These are phyloP conservation scores for Grallaria varia DNA, from an alignment of 2,113 vertebrate genomes.

Conservation along the genomic window DNA sequence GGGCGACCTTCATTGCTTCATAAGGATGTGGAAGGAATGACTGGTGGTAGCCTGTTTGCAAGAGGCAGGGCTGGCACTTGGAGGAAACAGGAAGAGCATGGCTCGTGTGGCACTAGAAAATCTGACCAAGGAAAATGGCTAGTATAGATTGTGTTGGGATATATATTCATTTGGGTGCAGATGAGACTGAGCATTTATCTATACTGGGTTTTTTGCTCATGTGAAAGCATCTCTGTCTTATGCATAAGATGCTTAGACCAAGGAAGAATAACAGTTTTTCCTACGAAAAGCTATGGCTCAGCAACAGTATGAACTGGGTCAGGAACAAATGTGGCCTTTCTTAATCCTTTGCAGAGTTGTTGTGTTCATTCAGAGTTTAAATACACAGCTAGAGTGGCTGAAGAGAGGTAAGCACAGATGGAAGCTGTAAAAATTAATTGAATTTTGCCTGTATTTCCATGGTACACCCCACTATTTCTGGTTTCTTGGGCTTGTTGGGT, in stretches of 20 bases:
- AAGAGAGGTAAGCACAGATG: neutral
- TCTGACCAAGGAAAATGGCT: neutral
- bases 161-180: neutral
- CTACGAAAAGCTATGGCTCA: neutral
- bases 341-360: neutral
- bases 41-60: neutral
- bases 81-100: neutral
- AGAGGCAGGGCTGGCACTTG: neutral
- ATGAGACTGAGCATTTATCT: neutral
- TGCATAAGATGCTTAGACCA: neutral
- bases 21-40: neutral
- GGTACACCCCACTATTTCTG: neutral
- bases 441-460: neutral
- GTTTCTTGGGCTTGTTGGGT: neutral
- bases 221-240: neutral
- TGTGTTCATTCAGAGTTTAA: neutral
- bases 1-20: neutral
- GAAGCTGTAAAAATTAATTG: neutral
- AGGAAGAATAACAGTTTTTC: neutral
- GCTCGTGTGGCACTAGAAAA: neutral
- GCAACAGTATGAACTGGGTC: neutral
- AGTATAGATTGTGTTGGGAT: neutral
- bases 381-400: neutral
- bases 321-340: neutral
- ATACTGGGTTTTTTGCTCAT: neutral